phyloP scores from a whole-genome alignment of 2,113 vertebrate genomes.

The Saguinus imperator region DNA sequence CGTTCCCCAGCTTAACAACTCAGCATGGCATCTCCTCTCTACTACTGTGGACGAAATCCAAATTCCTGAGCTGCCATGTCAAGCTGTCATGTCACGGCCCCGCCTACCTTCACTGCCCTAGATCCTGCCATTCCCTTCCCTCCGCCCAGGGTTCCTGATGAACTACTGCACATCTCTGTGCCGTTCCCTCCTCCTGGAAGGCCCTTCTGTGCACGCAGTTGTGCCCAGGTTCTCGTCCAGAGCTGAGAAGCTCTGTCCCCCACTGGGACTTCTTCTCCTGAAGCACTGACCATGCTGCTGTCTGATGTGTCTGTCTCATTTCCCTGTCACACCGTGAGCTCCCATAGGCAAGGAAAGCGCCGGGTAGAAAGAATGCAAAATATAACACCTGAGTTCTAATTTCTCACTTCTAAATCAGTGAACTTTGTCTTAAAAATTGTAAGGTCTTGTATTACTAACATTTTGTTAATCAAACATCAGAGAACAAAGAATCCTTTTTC shows the following conservation, averaged over 20 bases:
- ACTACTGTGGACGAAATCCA: neutral
- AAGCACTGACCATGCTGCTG: accelerated
- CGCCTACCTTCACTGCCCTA: neutral
- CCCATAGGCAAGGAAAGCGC: neutral
- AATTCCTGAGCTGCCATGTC: accelerated
- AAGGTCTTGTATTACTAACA: accelerated
- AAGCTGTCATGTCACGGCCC: too few species aligned
- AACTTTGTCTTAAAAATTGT: neutral
- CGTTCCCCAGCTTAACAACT: neutral
- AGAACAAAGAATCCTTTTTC: neutral
- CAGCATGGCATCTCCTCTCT: too few species aligned
- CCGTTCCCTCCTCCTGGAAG: too few species aligned
- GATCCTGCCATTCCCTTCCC: too few species aligned
- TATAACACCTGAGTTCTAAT: accelerated
- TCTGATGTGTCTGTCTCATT: accelerated
- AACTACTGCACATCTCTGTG: neutral
- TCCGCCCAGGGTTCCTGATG: neutral
- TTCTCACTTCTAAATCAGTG: neutral
- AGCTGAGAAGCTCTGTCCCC: accelerated
- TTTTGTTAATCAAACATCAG: neutral
- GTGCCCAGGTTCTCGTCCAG: neutral
- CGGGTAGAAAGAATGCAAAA: accelerated
- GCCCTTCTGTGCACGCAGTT: too few species aligned
- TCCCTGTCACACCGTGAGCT: accelerated
- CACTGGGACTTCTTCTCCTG: accelerated